These are phyloP conservation scores for Brachyptera risi DNA, from an alignment of 2,888 invertebrate genomes.

Conservation along the genomic window DNA sequence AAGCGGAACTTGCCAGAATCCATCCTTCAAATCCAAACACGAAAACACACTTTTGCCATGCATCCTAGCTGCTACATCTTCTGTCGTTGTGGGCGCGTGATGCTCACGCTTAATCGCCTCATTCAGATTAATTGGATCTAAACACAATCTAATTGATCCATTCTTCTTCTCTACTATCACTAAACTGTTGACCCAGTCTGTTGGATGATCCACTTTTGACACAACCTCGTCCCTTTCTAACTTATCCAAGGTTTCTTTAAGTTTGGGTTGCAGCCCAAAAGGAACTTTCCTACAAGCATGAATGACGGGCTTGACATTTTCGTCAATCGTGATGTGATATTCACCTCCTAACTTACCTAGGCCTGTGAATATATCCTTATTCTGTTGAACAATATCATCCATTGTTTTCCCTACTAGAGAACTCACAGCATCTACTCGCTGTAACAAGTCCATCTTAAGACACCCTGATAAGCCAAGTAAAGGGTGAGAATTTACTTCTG, in stretches of 20 bases:
- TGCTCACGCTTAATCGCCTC: not conserved
- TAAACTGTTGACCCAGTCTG: not conserved
- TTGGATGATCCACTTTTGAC: not conserved
- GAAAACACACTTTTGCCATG: not conserved
- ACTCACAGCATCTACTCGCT: not conserved
- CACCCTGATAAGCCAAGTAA: not conserved
- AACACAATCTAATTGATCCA: not conserved
- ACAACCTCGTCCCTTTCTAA: not conserved
- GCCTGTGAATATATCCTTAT: not conserved
- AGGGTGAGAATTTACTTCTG: not conserved
- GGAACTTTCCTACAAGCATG: not conserved
- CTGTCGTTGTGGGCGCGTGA: not conserved
- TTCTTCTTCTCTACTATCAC: not conserved
- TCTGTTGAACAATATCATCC: slow-evolving; percentile 2
- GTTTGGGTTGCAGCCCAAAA: not conserved
- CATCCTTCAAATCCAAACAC: not conserved
- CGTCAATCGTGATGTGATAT: slow-evolving; percentile 1
- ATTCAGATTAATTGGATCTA: not conserved
- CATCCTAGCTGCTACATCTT: not conserved
- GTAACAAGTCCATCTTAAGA: not conserved
- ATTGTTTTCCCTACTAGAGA: not conserved
- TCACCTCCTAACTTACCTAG: not conserved
- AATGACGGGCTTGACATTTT: not conserved
- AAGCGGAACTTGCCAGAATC: not conserved
- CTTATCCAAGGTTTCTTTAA: not conserved